Evolutionary conservation across 2,888 invertebrate species (phyloP), one percentile per base, ranked within the genome.

Genomic region (Melangyna quadrimaculata): DNA sequence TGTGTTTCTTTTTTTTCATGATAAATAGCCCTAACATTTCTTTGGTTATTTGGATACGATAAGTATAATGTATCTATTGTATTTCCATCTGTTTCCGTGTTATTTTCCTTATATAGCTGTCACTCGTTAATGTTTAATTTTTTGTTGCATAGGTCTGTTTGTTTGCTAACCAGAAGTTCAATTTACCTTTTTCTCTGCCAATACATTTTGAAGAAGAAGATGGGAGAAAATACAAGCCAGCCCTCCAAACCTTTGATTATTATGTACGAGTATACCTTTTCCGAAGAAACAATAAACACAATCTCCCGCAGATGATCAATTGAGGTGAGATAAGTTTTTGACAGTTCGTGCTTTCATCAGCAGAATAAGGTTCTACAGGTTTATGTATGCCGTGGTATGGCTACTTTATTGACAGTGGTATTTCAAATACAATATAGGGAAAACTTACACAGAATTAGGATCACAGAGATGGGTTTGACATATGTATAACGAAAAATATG

Each of bases 291-390:
- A 72, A 37, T 59, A 61, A 63, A 55, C 14, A 61, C n/a, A 51
- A 61, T 63, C 27, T 45, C 69, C 40, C 55, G 48, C 63, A 37
- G 40, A 40, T 40, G 63, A 48, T 78, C 65, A 65, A 74, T 78
- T 83, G 70, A 51, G 57, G 73, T 75, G 40, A 19, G 32, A 61
- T 70, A 40, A 40, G 32, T 55, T 71, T 70, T 32, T 63, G 70
- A 55, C 71, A 78, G 70, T 61, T 32, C 37, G 10, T 29, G 24
- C 29, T 63, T 29, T 43, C 14, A n/a, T n/a, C n/a, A n/a, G n/a
- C n/a, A n/a, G 55, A 45, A 71, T 40, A 40, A 10, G 22, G 35
- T 57, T 40, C 43, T 57, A 67, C 37, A 32, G n/a, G n/a, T 43
- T 22, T 71, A 65, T 69, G 51, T 67, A 73, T 35, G 59, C 22